Evolutionary conservation across 2,888 invertebrate species (phyloP).

Genomic region (Amblyteles armatorius): DNA sequence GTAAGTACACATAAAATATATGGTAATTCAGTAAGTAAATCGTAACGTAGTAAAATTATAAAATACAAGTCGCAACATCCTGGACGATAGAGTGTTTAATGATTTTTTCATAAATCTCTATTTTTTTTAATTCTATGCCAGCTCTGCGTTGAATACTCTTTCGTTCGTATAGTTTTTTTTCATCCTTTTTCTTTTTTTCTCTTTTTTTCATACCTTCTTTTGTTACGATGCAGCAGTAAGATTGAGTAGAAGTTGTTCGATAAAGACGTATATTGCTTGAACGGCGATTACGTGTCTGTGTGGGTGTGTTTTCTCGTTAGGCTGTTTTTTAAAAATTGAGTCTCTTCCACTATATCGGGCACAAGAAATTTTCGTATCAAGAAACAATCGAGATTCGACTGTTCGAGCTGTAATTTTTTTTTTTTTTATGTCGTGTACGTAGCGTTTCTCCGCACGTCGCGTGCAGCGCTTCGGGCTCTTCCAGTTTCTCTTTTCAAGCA

Average conservation of each 20-base stretch:
- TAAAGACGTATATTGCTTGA: conserved; percentile 74
- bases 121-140: conserved; percentile 68
- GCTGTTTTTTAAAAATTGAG: not conserved
- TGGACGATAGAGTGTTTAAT: conserved; percentile 73
- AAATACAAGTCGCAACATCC: conserved; percentile 80
- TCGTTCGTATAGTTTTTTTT: conserved; percentile 16
- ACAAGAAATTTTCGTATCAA: not conserved
- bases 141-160: conserved; percentile 74
- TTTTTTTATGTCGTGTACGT: not conserved
- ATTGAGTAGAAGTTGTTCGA: conserved; percentile 67
- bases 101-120: conserved; percentile 60
- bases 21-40: conserved; percentile 75
- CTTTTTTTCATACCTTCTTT: conserved; percentile 48
- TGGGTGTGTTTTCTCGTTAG: conserved; percentile 31
- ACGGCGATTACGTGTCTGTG: conserved; percentile 58
- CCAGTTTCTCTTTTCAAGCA: not conserved
- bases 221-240: conserved; percentile 75
- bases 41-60: conserved; percentile 82
- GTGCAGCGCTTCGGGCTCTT: too few species aligned
- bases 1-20: conserved; percentile 83
- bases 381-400: not conserved
- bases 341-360: not conserved
- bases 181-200: conserved; percentile 18
- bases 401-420: not conserved
- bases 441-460: not conserved